These are phyloP conservation scores for Cydia strobilella DNA, from an alignment of 1,140 invertebrate genomes.

Conservation along the genomic window DNA sequence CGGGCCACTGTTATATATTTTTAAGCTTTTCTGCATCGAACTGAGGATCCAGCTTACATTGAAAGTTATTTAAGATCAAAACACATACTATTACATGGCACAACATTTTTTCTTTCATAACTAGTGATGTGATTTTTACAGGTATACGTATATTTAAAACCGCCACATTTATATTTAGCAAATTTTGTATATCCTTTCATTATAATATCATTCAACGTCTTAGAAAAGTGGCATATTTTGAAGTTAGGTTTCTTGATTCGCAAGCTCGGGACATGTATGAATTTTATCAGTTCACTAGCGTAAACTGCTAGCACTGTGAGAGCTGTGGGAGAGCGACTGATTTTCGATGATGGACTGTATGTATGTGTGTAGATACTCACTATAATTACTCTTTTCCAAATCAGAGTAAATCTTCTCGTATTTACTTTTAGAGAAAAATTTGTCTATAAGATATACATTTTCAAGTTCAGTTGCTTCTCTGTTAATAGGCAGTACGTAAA, in stretches of 20 bases:
- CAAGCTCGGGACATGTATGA: conserved; percentile 48
- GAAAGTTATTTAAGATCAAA: conserved; percentile 62
- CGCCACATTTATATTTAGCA: conserved; percentile 36
- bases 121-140: neutral
- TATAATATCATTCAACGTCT: conserved; percentile 57
- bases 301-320: conserved; percentile 57
- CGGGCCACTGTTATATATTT: conserved; percentile 48
- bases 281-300: conserved; percentile 55
- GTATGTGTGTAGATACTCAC: conserved; percentile 47
- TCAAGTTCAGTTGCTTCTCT: conserved; percentile 49
- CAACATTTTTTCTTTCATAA: neutral
- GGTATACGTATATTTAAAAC: neutral
- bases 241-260: conserved; percentile 52
- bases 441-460: conserved; percentile 56
- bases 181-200: conserved; percentile 63
- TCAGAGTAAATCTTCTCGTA: conserved; percentile 59
- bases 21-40: conserved; percentile 51
- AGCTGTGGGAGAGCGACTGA: conserved; percentile 49
- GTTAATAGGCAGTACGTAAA: conserved; percentile 67
- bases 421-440: conserved; percentile 59
- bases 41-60: conserved; percentile 54
- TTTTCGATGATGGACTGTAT: conserved; percentile 47
- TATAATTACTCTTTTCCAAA: conserved; percentile 56
- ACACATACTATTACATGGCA: conserved; percentile 64
- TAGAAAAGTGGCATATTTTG: conserved; percentile 48